Percentiles rank a stretch among this genome's conserved stretches.
These are phyloP conservation scores for Zosterops japonicus DNA, from an alignment of 2,113 vertebrate species.

Conservation along the genomic window DNA sequence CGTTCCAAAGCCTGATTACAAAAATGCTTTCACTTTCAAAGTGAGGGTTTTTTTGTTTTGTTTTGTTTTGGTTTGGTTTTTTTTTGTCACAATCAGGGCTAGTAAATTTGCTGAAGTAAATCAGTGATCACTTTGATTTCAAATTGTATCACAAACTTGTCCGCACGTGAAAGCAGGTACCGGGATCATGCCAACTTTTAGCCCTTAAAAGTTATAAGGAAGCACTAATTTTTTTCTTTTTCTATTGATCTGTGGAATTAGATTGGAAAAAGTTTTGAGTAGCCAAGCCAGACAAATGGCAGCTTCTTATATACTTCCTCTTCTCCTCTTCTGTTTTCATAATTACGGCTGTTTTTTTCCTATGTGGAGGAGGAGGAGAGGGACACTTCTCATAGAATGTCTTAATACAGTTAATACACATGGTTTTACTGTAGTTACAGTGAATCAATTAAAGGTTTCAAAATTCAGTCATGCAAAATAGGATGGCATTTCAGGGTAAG, in stretches of 20 bases:
- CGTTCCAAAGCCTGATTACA: background rate
- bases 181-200: background rate
- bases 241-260: background rate
- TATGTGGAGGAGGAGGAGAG: background rate
- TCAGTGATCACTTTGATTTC: background rate
- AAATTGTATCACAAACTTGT: background rate
- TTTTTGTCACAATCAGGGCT: background rate
- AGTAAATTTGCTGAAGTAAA: background rate
- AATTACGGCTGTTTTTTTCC: background rate
- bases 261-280: background rate
- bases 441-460: background rate
- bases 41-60: background rate
- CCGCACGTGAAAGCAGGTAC: background rate
- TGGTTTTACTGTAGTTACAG: background rate
- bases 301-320: background rate
- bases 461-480: background rate
- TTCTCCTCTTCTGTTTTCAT: background rate
- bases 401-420: background rate
- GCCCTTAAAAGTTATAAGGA: background rate
- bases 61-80: background rate
- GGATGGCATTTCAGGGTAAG: background rate
- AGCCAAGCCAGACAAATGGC: background rate
- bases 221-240: background rate
- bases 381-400: background rate
- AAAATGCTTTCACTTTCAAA: background rate